phyloP scores from a whole-genome alignment of 2,888 invertebrate genomes.

The Digitonthophagus gazella region DNA sequence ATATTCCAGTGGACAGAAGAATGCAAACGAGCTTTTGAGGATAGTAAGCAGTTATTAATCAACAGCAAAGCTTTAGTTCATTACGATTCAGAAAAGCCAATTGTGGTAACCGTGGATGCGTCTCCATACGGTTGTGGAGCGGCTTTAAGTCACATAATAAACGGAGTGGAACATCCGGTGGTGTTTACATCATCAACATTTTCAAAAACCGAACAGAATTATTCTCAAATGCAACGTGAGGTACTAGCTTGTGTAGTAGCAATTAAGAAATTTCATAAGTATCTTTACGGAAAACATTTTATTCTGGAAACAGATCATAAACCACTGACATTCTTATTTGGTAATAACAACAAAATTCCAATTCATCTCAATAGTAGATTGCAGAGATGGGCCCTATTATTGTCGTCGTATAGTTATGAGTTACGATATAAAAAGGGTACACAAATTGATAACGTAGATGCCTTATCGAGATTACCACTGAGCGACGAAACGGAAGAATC shows the following conservation, averaged over 20 bases:
- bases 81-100: constrained; percentile 10
- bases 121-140: constrained; percentile 1
- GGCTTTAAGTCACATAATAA: not conserved
- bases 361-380: not conserved
- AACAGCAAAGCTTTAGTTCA: not conserved
- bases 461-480: not conserved
- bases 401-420: not conserved
- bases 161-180: constrained; percentile 18
- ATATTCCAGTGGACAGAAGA: not conserved
- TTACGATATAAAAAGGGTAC: not conserved
- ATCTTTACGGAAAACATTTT: constrained; percentile 2
- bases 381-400: not conserved
- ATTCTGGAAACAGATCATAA: not conserved
- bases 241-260: constrained; percentile 1
- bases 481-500: not conserved
- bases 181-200: constrained; percentile 26
- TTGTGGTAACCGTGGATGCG: constrained; percentile 7
- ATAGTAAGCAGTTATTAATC: not conserved
- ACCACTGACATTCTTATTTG: not conserved
- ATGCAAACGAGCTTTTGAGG: not conserved
- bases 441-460: not conserved
- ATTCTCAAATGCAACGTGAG: constrained; percentile 21
- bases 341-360: not conserved
- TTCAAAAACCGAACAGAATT: constrained; percentile 7
- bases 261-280: constrained; percentile 24